phyloP scores from a whole-genome alignment of 2,113 vertebrate species.

The Genyomyrus donnyi region DNA sequence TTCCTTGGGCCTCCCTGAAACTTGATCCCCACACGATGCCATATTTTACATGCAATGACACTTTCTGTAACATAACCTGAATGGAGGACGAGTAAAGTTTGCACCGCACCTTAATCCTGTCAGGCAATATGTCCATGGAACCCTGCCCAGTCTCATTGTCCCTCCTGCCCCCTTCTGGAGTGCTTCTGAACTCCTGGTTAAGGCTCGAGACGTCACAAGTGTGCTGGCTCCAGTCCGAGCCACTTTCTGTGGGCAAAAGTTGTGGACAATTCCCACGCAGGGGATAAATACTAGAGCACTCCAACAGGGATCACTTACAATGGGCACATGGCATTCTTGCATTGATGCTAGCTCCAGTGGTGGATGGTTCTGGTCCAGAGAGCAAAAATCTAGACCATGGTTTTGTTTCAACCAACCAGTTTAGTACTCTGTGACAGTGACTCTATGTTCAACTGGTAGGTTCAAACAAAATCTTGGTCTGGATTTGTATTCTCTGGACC shows the following conservation, averaged over 20 bases:
- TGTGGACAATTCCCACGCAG: background rate
- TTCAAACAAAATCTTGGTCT: background rate
- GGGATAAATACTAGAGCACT: background rate
- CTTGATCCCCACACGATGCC: background rate
- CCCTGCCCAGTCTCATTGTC: conserved; percentile 56
- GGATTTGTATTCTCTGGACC: background rate
- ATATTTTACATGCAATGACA: background rate
- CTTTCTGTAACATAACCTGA: background rate
- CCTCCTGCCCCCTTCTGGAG: conserved; percentile 68
- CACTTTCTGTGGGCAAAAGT: conserved; percentile 64
- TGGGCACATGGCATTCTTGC: background rate
- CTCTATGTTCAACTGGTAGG: background rate
- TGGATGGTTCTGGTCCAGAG: background rate
- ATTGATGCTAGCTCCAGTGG: background rate
- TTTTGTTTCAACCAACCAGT: background rate
- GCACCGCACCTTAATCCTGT: conserved; percentile 77
- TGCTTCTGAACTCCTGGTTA: conserved; percentile 65
- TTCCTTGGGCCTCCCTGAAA: background rate
- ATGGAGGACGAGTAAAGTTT: background rate
- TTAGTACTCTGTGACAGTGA: background rate
- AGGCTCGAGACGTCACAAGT: conserved; percentile 54
- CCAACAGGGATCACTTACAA: background rate
- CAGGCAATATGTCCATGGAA: conserved; percentile 69
- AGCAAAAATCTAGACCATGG: background rate
- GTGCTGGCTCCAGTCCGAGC: conserved; percentile 84